A percentile compares a stretch with the other conserved stretches of the same genome.
Conservation (phyloP, 1,140 invertebrate species). For the Hetaerina americana region DNA sequence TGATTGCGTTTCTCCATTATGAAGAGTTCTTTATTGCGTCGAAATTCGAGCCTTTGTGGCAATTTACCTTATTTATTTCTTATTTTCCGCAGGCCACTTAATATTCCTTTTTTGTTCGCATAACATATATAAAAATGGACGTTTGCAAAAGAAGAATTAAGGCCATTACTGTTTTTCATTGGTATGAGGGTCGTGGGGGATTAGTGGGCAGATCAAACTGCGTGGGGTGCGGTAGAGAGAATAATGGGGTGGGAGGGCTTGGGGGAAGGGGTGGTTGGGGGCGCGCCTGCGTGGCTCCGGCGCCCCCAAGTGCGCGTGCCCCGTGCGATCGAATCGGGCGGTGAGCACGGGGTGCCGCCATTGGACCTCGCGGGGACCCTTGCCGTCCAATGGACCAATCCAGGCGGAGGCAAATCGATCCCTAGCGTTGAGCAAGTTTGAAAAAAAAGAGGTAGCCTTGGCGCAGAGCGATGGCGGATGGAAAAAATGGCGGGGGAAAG, state of each 20-base stretch:
- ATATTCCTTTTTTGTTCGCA: no score
- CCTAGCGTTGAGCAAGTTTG: no score
- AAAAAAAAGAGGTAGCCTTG: no score
- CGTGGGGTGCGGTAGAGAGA: not conserved
- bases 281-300: not conserved
- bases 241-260: not conserved
- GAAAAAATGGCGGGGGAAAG: not conserved
- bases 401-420: not conserved
- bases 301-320: not conserved
- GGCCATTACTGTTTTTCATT: no score
- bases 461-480: not conserved
- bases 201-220: not conserved
- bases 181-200: not conserved
- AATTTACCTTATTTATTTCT: no score
- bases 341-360: not conserved
- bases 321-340: not conserved
- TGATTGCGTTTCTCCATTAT: no score
- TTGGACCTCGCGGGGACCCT: not conserved
- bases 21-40: no score
- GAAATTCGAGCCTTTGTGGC: no score
- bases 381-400: not conserved
- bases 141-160: no score
- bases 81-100: no score
- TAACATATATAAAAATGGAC: no score
- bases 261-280: not conserved